Conservation (phyloP, 2,888 invertebrate species). For the Clusia tigrina region DNA sequence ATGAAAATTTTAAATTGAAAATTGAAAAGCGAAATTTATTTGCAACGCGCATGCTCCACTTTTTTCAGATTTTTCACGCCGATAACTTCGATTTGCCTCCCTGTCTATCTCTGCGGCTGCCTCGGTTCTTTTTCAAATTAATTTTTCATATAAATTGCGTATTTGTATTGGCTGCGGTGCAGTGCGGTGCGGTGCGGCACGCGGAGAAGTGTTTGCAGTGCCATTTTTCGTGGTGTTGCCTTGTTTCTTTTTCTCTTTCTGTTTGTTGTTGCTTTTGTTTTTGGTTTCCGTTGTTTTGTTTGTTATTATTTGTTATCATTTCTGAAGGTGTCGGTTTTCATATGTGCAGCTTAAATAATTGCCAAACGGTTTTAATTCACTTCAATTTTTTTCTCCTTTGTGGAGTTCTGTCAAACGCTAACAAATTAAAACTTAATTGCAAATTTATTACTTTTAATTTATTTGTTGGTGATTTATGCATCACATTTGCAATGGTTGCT, state of each 20-base stretch:
- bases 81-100: not conserved
- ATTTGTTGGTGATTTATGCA: slow-evolving; percentile 54
- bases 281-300: not conserved
- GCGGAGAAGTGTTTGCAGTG: no score
- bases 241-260: not conserved
- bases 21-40: slow-evolving; percentile 1
- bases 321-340: slow-evolving; percentile 37
- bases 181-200: no score
- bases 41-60: not conserved
- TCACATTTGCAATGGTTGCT: no score
- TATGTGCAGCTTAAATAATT: slow-evolving; percentile 38
- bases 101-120: not conserved
- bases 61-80: not conserved
- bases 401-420: slow-evolving; percentile 29
- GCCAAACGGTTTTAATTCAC: slow-evolving; percentile 19
- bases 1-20: no score
- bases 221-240: not conserved
- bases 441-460: slow-evolving; percentile 60
- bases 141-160: not conserved
- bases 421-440: slow-evolving; percentile 60
- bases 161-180: not conserved
- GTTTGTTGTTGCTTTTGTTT: not conserved
- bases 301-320: slow-evolving; percentile 25
- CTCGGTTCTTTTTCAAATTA: no score
- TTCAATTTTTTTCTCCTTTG: slow-evolving; percentile 13